Base-by-base conservation (phyloP, 2,888 invertebrate genomes). In the Tetragonula carbonaria region DNA sequence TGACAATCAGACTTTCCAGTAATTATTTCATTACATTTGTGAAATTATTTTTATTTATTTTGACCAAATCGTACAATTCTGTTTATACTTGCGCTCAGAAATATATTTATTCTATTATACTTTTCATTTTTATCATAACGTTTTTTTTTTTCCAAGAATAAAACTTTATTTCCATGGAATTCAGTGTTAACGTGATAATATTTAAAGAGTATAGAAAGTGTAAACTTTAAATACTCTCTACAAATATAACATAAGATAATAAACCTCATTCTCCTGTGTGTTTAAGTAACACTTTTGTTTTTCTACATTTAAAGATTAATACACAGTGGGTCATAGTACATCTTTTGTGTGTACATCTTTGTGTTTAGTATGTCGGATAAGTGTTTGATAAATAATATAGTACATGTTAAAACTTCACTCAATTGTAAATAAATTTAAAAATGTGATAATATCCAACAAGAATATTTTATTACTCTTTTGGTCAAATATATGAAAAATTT, bases 191-290 rank as follows among this genome's bases (percentile, higher is more conserved):
- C 3, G 21, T 3, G 28, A 38, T 38, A 33, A 38, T 66, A 66
- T 38, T 66, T 38, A 14, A 66, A 57, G 66, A 66, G 38, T 38
- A 38, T 28, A 63, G 66, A 66, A 66, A 66, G 66, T 66, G 38
- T 38, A 66, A 66, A 66, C 14, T 66, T 3, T 14, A 21, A 66
- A n/a, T 38, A 38, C 21, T 21, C n/a, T 38, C 28, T 14, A 38
- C 38, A 21, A 66, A 66, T 66, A 38, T 21, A 14, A 21, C 14
- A 21, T 38, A 38, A 66, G 38, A 66, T 66, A 66, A 66, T 14
- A 23, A 66, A 66, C 14, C 66, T 66, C n/a, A 14, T 66, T 38
- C 38, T n/a, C 38, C 2, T 66, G 14, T 38, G 66, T 66, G 66
- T 66, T 66, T 66, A 66, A 66, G 18, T 66, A 23, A 66, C 66